Conservation (phyloP, 2,797 vertebrate species). For the Tokudaia muenninki region DNA sequence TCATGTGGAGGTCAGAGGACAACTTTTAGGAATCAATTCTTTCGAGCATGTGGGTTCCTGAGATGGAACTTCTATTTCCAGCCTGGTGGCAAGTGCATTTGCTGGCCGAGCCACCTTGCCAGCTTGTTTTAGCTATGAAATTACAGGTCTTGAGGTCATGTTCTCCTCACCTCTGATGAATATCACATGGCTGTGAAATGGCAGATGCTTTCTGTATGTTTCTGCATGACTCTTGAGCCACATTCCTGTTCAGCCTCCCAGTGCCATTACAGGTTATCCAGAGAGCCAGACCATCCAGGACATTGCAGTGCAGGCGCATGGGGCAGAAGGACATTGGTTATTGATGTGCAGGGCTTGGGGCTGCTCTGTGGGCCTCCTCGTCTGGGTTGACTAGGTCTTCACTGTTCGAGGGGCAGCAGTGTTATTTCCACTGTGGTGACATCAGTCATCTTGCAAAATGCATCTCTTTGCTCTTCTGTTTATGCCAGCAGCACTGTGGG, state of each 20-base stretch:
- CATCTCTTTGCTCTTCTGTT: not conserved
- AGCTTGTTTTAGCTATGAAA: not conserved
- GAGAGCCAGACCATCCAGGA: not conserved
- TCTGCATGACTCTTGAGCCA: not conserved
- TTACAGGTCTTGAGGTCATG: not conserved
- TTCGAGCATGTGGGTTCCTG: not conserved
- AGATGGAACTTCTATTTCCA: not conserved
- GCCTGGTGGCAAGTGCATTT: not conserved
- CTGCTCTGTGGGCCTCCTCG: not conserved
- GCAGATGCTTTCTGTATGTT: not conserved
- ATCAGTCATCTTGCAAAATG: not conserved
- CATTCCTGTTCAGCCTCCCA: no score
- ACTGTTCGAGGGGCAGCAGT: not conserved
- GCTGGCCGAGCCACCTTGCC: not conserved
- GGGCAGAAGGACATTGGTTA: not conserved
- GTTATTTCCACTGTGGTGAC: not conserved
- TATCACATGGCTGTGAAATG: not conserved
- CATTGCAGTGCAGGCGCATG: no score
- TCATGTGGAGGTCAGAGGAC: not conserved
- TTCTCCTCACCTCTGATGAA: not conserved
- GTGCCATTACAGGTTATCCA: accelerated
- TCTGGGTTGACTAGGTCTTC: not conserved
- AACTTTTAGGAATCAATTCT: not conserved
- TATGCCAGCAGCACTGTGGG: not conserved
- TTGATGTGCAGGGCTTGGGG: not conserved